Evolutionary conservation across 2,888 invertebrate genomes (phyloP), one percentile per base, ranked within the genome.

Genomic region (Shargacucullia verbasci): DNA sequence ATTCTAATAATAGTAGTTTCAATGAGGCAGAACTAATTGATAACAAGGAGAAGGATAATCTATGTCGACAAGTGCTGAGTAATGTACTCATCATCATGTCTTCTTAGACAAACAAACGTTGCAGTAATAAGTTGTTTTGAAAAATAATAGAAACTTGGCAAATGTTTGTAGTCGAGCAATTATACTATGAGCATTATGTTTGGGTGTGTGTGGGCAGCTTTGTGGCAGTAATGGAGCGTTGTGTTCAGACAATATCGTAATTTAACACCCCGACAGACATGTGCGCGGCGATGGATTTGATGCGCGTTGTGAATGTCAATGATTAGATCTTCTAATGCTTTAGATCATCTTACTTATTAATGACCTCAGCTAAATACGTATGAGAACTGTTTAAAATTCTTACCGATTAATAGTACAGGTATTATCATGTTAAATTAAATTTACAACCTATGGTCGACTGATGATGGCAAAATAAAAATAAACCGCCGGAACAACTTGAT

Each of bases 201-300:
- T 41, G 58, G 56, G 41, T 56, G 60, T 60, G 64, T 73, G 66
- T 70, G n/a, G n/a, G 59, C 57, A 54, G 77, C 73, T 79, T 76
- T 73, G 72, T 73, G 65, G 56, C 68, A 50, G 74, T 75, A 81
- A 78, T 75, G 70, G 75, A 70, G 58, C 53, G 66, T 73, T 68
- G 64, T 67, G 69, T 59, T 65, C 75, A 59, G 68, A 73, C 74
- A 73, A 75, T 77, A 76, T 73, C 68, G 76, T 79, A 78, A 83
- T 80, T 76, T 76, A 78, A 70, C 55, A 76, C 63, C 47, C 40
- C 29, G 49, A 33, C 56, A 48, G 56, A 60, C 48, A 53, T 54
- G n/a, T 38, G 37, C 34, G 25, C 31, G 45, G 27, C 29, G 15
- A 56, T 56, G 43, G 13, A 50, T 61, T 66, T 45, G 39, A 48